phyloP scores from a whole-genome alignment of 2,888 invertebrate species.

The Ormyrus rosae region DNA sequence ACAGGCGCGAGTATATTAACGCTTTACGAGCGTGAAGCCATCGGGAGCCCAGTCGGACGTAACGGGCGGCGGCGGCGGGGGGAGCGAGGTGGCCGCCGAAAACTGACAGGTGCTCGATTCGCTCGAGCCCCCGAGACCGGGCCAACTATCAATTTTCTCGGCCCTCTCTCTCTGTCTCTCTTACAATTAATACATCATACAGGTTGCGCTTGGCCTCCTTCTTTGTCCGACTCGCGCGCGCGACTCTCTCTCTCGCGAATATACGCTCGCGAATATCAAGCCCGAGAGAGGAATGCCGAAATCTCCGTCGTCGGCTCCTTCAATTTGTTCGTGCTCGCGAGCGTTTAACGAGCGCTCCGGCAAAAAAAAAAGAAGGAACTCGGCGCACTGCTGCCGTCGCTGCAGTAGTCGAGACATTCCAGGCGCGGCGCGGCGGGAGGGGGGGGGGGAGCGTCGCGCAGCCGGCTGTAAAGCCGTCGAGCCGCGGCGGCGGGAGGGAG shows the following conservation, averaged over 20 bases:
- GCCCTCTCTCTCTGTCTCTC: constrained; percentile 60
- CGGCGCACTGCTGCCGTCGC: too few relatives aligned
- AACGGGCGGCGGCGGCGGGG: background rate
- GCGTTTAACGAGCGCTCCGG: constrained; percentile 55
- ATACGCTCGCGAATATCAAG: background rate
- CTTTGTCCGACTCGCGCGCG: background rate
- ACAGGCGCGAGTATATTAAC: constrained; percentile 17
- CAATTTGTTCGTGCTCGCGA: constrained; percentile 50
- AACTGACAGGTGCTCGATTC: constrained; percentile 56
- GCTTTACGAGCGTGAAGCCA: too few relatives aligned
- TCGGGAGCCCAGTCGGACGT: too few relatives aligned
- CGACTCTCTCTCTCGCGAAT: too few relatives aligned
- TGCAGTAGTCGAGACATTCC: constrained; percentile 23
- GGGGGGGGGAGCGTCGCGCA: background rate
- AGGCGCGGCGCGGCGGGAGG: background rate
- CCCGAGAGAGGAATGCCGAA: background rate
- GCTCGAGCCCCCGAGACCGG: background rate
- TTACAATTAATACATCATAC: constrained; percentile 67
- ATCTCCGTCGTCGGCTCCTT: constrained; percentile 38
- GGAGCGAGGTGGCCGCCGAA: constrained; percentile 9
- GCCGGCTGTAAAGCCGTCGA: constrained; percentile 37
- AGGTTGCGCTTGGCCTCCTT: background rate
- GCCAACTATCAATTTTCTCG: constrained; percentile 64
- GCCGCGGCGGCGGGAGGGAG: constrained; percentile 12
- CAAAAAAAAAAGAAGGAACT: background rate